These are phyloP conservation scores for Drosophila sechellia DNA, from an alignment of 1,140 invertebrate genomes.

Conservation along the genomic window DNA sequence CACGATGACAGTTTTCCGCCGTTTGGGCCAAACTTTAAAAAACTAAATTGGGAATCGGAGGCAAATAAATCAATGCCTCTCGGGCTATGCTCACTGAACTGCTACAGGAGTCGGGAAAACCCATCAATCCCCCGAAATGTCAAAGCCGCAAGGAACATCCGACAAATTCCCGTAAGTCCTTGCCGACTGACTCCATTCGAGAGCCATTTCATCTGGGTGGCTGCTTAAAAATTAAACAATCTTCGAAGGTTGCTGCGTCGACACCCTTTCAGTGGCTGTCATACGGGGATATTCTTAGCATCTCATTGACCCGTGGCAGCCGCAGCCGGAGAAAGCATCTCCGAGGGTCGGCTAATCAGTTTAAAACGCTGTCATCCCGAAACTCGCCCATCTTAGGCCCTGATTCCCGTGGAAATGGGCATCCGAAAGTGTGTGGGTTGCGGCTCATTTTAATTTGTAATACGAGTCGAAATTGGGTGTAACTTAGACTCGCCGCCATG, in stretches of 20 bases:
- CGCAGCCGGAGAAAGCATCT: slow-evolving; percentile 42
- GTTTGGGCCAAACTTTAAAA: slow-evolving; percentile 59
- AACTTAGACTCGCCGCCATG: slow-evolving; percentile 69
- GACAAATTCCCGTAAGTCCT: slow-evolving; percentile 68
- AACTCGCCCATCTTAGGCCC: slow-evolving; percentile 13
- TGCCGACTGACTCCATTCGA: slow-evolving; percentile 8
- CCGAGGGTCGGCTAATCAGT: slow-evolving; percentile 70
- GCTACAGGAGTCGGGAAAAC: slow-evolving; percentile 30
- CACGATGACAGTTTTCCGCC: slow-evolving; percentile 70
- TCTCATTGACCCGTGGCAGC: slow-evolving; percentile 79
- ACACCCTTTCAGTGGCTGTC: slow-evolving; percentile 71
- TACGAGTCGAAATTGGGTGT: slow-evolving; percentile 82
- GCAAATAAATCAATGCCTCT: slow-evolving; percentile 71
- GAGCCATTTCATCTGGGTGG: slow-evolving; percentile 21
- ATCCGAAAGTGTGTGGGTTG: slow-evolving; percentile 49
- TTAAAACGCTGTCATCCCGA: slow-evolving; percentile 61
- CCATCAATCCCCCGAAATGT: slow-evolving; percentile 58
- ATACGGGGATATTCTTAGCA: slow-evolving; percentile 63
- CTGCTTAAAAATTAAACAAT: slow-evolving; percentile 75
- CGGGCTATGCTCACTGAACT: slow-evolving; percentile 66
- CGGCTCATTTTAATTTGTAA: slow-evolving; percentile 84
- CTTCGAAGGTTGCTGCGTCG: slow-evolving; percentile 50
- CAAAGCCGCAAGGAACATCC: slow-evolving; percentile 66
- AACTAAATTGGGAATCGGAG: slow-evolving; percentile 64
- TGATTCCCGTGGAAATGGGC: slow-evolving; percentile 16